Percentiles rank a stretch among this genome's conserved stretches.
phyloP scores from a whole-genome alignment of 2,888 invertebrate species.

The Ariolimax columbianus region DNA sequence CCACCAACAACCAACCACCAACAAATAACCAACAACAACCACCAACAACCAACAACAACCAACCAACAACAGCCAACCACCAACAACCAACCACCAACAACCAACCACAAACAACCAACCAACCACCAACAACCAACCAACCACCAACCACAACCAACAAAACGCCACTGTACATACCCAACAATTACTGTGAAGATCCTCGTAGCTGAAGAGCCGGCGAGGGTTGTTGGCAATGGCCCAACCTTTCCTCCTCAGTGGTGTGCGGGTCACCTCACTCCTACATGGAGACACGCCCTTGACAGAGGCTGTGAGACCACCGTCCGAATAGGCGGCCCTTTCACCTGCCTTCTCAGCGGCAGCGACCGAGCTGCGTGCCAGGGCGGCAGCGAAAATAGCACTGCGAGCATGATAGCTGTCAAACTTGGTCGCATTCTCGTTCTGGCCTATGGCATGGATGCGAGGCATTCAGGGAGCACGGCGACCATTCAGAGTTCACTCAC shows the following conservation, averaged over 20 bases:
- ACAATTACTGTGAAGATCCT: constrained; percentile 59
- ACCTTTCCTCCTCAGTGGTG: constrained; percentile 51
- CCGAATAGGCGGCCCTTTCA: constrained; percentile 31
- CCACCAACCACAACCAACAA: no score
- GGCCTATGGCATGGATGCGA: constrained; percentile 47
- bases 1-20: not conserved
- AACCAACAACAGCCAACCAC: no score
- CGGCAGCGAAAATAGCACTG: constrained; percentile 46
- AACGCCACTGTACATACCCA: constrained; percentile 60
- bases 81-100: no score
- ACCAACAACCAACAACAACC: no score
- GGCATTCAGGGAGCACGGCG: constrained; percentile 29
- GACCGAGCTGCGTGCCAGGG: constrained; percentile 20
- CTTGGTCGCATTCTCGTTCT: constrained; percentile 24
- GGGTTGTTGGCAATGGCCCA: constrained; percentile 67
- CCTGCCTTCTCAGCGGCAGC: constrained; percentile 15
- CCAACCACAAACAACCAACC: not conserved
- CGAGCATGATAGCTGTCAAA: constrained; percentile 41
- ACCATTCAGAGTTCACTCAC: not conserved
- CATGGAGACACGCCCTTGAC: not conserved
- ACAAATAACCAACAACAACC: not conserved
- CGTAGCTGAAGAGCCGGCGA: constrained; percentile 60
- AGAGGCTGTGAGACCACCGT: not conserved
- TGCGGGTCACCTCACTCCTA: constrained; percentile 7
- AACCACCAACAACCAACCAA: not conserved